Evolutionary conservation across 1,140 invertebrate species (phyloP).

Genomic region (Solenopsis fugax): DNA sequence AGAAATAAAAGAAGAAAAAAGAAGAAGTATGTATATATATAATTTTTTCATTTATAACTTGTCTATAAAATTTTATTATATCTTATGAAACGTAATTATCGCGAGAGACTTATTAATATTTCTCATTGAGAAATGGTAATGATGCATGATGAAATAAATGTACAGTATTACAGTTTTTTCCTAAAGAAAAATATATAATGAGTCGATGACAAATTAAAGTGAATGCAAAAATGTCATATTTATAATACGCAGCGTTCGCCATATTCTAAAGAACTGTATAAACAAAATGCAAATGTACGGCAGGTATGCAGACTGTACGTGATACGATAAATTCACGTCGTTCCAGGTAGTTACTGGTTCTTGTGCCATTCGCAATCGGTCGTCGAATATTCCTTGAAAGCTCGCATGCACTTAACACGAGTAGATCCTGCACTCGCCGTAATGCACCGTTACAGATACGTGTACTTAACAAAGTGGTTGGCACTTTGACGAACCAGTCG

Average conservation of each 20-base stretch:
- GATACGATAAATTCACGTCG: constrained; percentile 14
- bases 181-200: neutral
- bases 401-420: constrained; percentile 38
- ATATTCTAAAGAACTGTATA: neutral
- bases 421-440: constrained; percentile 22
- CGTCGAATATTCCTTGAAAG: constrained; percentile 13
- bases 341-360: neutral
- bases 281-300: neutral
- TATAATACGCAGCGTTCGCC: neutral
- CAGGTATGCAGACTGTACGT: neutral
- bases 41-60: neutral
- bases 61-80: neutral
- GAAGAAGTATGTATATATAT: no score
- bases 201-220: neutral
- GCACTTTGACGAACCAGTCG: constrained; percentile 41
- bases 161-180: neutral
- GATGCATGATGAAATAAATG: neutral
- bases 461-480: constrained; percentile 59
- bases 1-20: no score
- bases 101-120: neutral
- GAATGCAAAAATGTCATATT: neutral
- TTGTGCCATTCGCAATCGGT: constrained; percentile 3
- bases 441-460: constrained; percentile 50
- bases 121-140: neutral
- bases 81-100: neutral